Conservation (phyloP, 2,797 vertebrate genomes). For the Sebastes baramenuke region DNA sequence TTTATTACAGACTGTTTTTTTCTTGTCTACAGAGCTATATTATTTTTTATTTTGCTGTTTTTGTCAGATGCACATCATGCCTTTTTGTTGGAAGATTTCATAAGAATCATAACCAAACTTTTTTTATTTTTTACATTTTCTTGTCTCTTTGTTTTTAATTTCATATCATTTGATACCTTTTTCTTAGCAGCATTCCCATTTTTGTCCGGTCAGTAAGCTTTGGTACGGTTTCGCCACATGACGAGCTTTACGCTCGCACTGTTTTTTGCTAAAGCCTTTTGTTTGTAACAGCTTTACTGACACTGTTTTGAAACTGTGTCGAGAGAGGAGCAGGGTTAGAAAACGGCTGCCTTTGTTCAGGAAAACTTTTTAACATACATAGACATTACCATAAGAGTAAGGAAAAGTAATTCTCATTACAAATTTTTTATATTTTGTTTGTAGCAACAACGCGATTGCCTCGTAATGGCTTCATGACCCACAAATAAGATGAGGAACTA, state of each 20-base stretch:
- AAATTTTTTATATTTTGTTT: not conserved
- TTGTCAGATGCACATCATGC: conserved; percentile 35
- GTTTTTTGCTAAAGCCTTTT: not conserved
- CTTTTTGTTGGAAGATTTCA: conserved; percentile 34
- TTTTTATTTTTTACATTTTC: conserved; percentile 20
- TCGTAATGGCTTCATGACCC: not conserved
- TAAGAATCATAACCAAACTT: conserved; percentile 35
- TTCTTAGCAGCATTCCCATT: conserved; percentile 1
- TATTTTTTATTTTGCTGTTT: conserved; percentile 57
- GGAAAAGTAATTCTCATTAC: not conserved
- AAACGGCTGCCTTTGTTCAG: not conserved
- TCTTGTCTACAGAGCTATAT: conserved; percentile 59
- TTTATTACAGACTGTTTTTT: conserved; percentile 57
- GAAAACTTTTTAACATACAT: not conserved
- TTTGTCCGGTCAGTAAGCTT: conserved; percentile 12
- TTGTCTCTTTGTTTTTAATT: conserved; percentile 19
- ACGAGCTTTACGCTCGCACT: not conserved
- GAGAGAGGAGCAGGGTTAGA: not conserved
- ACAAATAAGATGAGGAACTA: not conserved
- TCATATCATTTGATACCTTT: not conserved
- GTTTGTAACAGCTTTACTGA: not conserved
- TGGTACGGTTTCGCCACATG: not conserved
- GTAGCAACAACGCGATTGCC: not conserved
- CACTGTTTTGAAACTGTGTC: not conserved
- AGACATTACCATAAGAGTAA: not conserved